phyloP scores from a whole-genome alignment of 2,797 vertebrate genomes.

The Decapterus maruadsi region DNA sequence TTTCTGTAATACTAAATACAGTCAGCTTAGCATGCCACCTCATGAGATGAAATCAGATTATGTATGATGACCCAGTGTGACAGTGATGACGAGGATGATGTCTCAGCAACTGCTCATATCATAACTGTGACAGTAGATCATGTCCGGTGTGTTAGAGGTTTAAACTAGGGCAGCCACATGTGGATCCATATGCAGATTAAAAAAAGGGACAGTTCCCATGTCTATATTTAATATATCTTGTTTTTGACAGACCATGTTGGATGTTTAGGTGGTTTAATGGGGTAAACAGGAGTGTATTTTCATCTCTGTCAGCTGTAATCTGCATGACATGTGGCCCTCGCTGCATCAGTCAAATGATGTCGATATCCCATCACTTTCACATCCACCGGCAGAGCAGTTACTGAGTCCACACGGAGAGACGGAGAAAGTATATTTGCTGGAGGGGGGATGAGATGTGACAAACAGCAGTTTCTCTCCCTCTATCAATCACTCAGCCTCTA shows the following conservation, averaged over 20 bases:
- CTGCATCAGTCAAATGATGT: conserved; percentile 20
- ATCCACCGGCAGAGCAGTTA: not conserved
- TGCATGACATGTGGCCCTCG: not conserved
- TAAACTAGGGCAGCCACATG: not conserved
- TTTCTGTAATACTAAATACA: conserved; percentile 8
- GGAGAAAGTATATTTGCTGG: conserved; percentile 24
- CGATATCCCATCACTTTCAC: conserved; percentile 13
- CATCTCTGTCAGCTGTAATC: conserved; percentile 1
- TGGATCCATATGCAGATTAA: not conserved
- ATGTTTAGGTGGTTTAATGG: conserved; percentile 13
- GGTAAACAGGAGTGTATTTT: not conserved
- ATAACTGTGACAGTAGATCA: conserved; percentile 27
- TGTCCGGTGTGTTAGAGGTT: not conserved
- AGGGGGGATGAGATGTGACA: conserved; percentile 15
- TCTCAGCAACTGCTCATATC: conserved; percentile 20
- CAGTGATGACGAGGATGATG: conserved; percentile 15
- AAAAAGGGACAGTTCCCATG: not conserved
- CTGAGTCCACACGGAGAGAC: conserved; percentile 10
- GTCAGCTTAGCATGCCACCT: conserved; percentile 34
- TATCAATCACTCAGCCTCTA: conserved; percentile 44
- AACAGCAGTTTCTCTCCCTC: conserved; percentile 42
- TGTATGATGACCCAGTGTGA: conserved; percentile 35
- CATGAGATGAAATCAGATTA: conserved; percentile 59
- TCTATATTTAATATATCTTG: not conserved
- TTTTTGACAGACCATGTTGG: not conserved